A percentile compares a stretch with the other conserved stretches of the same genome.
phyloP scores from a whole-genome alignment of 2,888 invertebrate genomes.

The Agrenia bidenticulata region DNA sequence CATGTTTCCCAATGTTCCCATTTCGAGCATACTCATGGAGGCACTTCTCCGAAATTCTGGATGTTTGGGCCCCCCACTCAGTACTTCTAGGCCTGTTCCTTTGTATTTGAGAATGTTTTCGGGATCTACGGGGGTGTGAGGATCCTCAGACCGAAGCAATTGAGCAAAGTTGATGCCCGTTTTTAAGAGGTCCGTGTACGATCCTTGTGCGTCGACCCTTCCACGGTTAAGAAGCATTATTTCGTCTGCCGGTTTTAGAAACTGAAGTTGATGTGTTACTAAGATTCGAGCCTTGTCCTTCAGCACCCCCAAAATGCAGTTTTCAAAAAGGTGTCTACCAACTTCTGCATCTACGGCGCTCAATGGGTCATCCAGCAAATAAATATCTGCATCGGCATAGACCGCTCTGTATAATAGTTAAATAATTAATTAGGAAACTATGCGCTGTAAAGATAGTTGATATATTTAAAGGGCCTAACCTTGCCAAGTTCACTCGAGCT shows the following conservation, averaged over 20 bases:
- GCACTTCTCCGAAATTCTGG: slow-evolving; percentile 35
- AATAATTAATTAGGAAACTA: background rate
- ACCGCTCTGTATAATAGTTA: slow-evolving; percentile 56
- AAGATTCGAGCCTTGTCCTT: slow-evolving; percentile 39
- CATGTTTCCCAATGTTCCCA: slow-evolving; percentile 19
- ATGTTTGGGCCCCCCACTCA: slow-evolving; percentile 1
- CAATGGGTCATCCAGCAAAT: slow-evolving; percentile 40
- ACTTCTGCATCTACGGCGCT: slow-evolving; percentile 49
- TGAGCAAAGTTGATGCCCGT: slow-evolving; percentile 77
- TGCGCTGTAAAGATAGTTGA: no score
- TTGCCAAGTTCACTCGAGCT: slow-evolving; percentile 60
- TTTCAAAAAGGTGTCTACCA: slow-evolving; percentile 44
- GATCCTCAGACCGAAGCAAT: slow-evolving; percentile 60
- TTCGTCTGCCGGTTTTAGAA: slow-evolving; percentile 43
- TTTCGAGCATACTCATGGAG: slow-evolving; percentile 36
- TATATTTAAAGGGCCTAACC: no score
- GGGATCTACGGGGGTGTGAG: background rate
- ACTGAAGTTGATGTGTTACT: slow-evolving; percentile 52
- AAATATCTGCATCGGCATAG: slow-evolving; percentile 46
- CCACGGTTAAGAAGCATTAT: slow-evolving; percentile 43
- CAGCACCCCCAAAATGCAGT: slow-evolving; percentile 45
- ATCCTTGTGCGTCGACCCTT: slow-evolving; percentile 35
- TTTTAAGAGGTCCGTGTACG: slow-evolving; percentile 66
- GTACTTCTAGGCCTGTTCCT: slow-evolving; percentile 27
- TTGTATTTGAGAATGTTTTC: slow-evolving; percentile 23